Evolutionary conservation across 2,797 vertebrate species (phyloP), one percentile per base, ranked within the genome.

Genomic region (Falco naumanni): DNA sequence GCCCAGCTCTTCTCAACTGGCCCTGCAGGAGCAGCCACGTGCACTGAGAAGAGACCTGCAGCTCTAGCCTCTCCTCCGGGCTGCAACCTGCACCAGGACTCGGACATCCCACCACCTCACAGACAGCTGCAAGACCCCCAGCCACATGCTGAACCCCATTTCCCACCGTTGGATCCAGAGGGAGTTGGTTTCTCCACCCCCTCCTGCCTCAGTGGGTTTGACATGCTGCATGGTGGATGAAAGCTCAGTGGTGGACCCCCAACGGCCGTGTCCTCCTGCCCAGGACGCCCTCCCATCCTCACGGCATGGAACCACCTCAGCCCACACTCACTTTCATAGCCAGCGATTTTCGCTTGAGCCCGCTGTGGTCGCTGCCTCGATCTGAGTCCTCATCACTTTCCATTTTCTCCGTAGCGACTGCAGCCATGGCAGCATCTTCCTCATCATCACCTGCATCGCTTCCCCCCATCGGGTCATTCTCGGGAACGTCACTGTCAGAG

Each of bases 351-450:
- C 99, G 96, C 92, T 99, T 99, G 89, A 98, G 96, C 41, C 98
- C 98, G 33, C 98, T 97, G 94, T 98, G 98, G 91, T 99, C 99
- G 13, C 99, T 99, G 88, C 98, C 99, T 51, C 98, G 98, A 47
- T 99, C 99, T 0, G 99, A 99, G 79, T 99, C 99, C 1, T 98
- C 98, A 1, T 99, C 99, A 1, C 99, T 99, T 66, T 97, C 99
- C 95, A 98, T 98, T 13, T 98, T 98, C 69, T 99, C 99, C 2
- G 98, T 97, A 69, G 96, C 95, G 0, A 98, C 97, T 1, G 98
- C 96, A 2, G 98, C 97, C 83, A 98, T 98, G 90, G 84, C 98
- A 2, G 98, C 93, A 2, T 97, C 93, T 0, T 98, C 98, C 2
- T 99, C 98, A 0, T 99, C 98, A 2, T 98, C 98, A 2, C 94